Evolutionary conservation across 2,797 vertebrate genomes (phyloP), one percentile per base, ranked within the genome.

Genomic region (Botia almorhae): DNA sequence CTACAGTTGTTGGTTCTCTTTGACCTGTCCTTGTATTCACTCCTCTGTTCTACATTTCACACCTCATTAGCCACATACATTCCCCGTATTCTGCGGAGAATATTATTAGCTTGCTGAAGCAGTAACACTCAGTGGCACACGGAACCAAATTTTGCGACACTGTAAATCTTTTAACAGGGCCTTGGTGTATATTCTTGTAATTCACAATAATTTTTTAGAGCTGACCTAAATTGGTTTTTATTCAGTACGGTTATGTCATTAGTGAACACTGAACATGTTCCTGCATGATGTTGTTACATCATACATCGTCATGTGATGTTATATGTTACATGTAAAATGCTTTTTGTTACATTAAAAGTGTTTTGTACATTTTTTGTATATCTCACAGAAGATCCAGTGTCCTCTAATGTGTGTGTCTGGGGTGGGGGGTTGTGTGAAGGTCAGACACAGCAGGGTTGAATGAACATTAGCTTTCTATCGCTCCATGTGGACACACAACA

Each of bases 401-500:
- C 55, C 50, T 75, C 23, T 64, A 43, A 71, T 7, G 39, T 50
- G 36, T 43, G 53, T 53, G 48, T 33, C 17, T 48, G 8, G 1
- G 19, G 64, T 36, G 23, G 48, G 43, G 29, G 55, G 43, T 69
- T 26, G 19, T 43, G 68, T 73, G 21, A 82, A 87, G 81, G 53
- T 70, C 43, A 58, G 33, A 46, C 23, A 51, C 76, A 64, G 63
- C 68, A 56, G 13, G 39, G 48, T 71, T 56, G 77, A 82, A 80
- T 53, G 51, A 78, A 83, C 73, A 51, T 69, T 64, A 76, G 19
- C 43, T 39, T 67, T 56, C 23, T 43, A 73, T 80, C 63, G 43
- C 65, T 83, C n/a, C 70, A 74, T 69, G 61, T 46, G 33, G 71
- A 80, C 48, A 73, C 69, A 65, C 63, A 81, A 78, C 73, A 83